Evolutionary conservation across 2,888 invertebrate genomes (phyloP).

Genomic region (Erynnis tages): DNA sequence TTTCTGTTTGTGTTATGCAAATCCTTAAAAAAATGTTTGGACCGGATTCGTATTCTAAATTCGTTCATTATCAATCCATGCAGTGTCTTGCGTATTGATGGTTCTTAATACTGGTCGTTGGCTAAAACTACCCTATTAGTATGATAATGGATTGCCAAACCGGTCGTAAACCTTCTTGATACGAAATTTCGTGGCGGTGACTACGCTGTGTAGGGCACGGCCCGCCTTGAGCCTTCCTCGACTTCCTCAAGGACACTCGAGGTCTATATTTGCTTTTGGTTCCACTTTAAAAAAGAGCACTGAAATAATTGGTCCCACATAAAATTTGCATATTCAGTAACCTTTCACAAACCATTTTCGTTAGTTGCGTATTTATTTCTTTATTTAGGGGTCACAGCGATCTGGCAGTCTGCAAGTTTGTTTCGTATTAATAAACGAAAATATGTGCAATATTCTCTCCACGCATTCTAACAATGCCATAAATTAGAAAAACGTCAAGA

Average conservation of each 20-base stretch:
- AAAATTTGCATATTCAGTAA: conserved; percentile 16
- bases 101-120: conserved; percentile 46
- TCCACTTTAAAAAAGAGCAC: conserved; percentile 28
- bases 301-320: conserved; percentile 27
- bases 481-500: conserved; percentile 13
- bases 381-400: too few relatives aligned
- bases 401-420: too few relatives aligned
- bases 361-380: not conserved
- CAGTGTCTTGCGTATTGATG: conserved; percentile 31
- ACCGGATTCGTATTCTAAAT: conserved; percentile 1
- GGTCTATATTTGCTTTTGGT: conserved; percentile 37
- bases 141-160: conserved; percentile 62
- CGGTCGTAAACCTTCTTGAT: conserved; percentile 52
- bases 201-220: conserved; percentile 40
- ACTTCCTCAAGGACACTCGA: conserved; percentile 43
- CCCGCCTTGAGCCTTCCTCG: conserved; percentile 46
- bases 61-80: conserved; percentile 27
- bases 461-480: not conserved
- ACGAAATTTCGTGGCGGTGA: conserved; percentile 42
- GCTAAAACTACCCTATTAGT: conserved; percentile 63
- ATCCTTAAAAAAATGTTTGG: not conserved
- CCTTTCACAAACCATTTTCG: not conserved
- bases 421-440: too few relatives aligned
- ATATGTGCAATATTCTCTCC: too few relatives aligned
- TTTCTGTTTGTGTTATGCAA: not conserved